Conservation (phyloP, 2,113 vertebrate species). For the Eptesicus fuscus region DNA sequence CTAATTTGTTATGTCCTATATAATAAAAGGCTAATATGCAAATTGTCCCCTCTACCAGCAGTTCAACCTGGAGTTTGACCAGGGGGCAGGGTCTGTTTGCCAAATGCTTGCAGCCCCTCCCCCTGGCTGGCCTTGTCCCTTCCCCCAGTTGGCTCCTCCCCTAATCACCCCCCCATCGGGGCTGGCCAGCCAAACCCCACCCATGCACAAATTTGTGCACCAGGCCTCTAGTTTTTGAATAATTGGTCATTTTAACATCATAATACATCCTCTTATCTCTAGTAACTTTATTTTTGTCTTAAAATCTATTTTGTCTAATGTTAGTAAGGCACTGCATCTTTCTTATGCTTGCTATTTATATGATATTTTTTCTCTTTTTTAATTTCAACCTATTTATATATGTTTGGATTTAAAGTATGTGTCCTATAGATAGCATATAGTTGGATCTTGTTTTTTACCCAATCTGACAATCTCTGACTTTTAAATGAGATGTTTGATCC, state of each 20-base stretch:
- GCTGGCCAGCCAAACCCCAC: accelerated
- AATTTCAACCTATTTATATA: neutral
- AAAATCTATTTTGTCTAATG: neutral
- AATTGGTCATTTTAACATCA: neutral
- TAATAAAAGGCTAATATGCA: too few species aligned
- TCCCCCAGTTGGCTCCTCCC: too few species aligned
- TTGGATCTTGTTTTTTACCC: neutral
- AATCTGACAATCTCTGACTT: neutral
- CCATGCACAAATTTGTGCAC: too few species aligned
- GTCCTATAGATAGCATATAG: neutral
- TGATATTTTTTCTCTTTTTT: neutral
- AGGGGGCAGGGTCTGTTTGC: accelerated
- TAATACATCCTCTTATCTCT: neutral
- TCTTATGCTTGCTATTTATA: neutral
- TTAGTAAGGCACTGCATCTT: neutral
- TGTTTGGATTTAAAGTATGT: neutral
- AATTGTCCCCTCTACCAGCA: too few species aligned
- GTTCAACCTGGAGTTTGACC: too few species aligned
- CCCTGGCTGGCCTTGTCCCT: too few species aligned
- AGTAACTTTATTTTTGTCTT: neutral
- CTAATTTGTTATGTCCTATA: neutral
- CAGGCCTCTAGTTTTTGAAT: neutral
- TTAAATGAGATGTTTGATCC: neutral
- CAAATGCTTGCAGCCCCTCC: accelerated
- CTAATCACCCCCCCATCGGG: too few species aligned